Evolutionary conservation across 1,140 invertebrate species (phyloP).

Genomic region (Akabosia matsudoensis): DNA sequence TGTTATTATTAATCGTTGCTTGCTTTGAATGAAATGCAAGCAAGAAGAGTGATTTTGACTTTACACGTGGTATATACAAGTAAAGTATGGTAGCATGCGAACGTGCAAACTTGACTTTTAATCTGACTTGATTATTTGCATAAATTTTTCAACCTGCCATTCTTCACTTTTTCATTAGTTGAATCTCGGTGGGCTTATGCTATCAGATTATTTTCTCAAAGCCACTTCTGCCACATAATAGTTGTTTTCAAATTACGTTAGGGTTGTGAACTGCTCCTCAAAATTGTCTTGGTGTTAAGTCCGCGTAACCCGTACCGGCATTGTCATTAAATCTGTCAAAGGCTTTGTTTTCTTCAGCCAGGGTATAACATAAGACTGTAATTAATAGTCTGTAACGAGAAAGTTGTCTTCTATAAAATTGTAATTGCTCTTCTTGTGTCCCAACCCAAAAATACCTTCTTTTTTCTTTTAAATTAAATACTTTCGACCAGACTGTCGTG

Average conservation of each 20-base stretch:
- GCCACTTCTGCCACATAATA: too few species aligned
- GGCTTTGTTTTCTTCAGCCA: too few species aligned
- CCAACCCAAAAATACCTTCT: conserved; percentile 11
- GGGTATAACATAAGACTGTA: conserved; percentile 5
- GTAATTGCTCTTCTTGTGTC: background rate
- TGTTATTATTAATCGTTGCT: background rate
- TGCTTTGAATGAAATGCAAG: too few species aligned
- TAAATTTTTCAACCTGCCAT: background rate
- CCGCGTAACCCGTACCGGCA: background rate
- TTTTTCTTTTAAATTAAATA: background rate
- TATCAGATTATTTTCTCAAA: too few species aligned
- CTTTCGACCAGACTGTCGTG: too few species aligned
- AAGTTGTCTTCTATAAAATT: too few species aligned
- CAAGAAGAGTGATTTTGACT: background rate
- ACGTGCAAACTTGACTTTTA: conserved; percentile 8
- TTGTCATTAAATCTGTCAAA: background rate
- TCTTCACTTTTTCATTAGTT: background rate
- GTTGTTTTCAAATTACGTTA: too few species aligned
- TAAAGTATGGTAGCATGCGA: background rate
- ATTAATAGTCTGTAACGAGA: background rate
- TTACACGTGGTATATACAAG: background rate
- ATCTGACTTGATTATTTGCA: background rate
- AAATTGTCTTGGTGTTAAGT: background rate
- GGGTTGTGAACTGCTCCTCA: background rate
- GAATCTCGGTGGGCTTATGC: too few species aligned